These are phyloP conservation scores for Paralvinella palmiformis DNA, from an alignment of 1,140 invertebrate species.

Conservation along the genomic window DNA sequence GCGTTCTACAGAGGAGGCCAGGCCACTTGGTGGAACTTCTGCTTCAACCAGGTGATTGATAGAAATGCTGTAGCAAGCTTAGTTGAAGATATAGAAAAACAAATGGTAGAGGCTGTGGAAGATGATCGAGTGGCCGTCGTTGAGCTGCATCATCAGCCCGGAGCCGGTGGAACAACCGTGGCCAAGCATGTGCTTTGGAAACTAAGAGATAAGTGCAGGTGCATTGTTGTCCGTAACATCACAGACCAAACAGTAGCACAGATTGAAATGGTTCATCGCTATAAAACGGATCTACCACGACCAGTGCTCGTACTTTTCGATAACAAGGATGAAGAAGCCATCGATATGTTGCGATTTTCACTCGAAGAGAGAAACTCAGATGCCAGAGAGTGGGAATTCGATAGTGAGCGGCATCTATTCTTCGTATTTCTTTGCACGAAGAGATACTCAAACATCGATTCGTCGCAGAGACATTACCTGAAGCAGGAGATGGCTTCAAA, in stretches of 20 bases:
- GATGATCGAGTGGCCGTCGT: too few relatives aligned
- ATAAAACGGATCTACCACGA: conserved; percentile 22
- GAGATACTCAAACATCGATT: too few relatives aligned
- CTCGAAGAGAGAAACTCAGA: too few relatives aligned
- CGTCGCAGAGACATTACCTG: too few relatives aligned
- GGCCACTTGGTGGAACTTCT: conserved; percentile 32
- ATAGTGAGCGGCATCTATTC: too few relatives aligned
- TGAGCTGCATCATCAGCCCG: conserved; percentile 30
- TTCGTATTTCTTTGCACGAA: too few relatives aligned
- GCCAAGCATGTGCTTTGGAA: conserved; percentile 33
- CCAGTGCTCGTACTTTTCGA: conserved; percentile 31
- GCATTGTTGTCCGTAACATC: conserved; percentile 29
- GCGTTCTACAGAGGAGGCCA: conserved; percentile 27
- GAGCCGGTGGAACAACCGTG: conserved; percentile 34
- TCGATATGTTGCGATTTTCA: too few relatives aligned
- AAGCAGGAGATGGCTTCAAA: too few relatives aligned
- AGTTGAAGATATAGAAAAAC: conserved; percentile 21
- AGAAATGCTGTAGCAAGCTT: conserved; percentile 22
- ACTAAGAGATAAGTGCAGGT: conserved; percentile 25
- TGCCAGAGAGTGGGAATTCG: too few relatives aligned
- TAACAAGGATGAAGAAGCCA: conserved; percentile 37
- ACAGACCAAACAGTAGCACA: conserved; percentile 29
- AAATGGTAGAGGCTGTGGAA: too few relatives aligned
- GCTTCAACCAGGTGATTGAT: conserved; percentile 28
- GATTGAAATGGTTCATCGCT: conserved; percentile 22